Evolutionary conservation across 2,797 vertebrate genomes (phyloP).

Genomic region (Sebastes matsubarae): DNA sequence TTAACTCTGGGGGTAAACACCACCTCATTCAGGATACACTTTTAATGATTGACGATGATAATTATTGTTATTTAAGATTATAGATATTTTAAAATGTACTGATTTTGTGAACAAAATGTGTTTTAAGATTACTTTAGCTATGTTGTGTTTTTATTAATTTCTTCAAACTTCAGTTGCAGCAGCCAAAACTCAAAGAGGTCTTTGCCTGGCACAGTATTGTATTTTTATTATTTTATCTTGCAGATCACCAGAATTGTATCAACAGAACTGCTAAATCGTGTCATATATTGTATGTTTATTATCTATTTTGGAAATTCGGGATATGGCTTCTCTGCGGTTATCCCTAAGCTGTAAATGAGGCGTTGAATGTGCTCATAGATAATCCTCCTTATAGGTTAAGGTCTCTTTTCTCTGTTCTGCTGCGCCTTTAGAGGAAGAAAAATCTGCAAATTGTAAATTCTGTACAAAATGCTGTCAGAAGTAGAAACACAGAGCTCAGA

Average conservation of each 20-base stretch:
- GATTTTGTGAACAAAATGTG: slow-evolving; percentile 71
- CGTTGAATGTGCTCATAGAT: slow-evolving; percentile 76
- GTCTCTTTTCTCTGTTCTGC: slow-evolving; percentile 52
- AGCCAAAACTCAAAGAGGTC: slow-evolving; percentile 63
- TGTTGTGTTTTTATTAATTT: slow-evolving; percentile 36
- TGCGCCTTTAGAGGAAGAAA: slow-evolving; percentile 56
- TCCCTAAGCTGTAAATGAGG: slow-evolving; percentile 73
- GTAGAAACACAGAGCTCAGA: slow-evolving; percentile 81
- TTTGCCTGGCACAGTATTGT: slow-evolving; percentile 77
- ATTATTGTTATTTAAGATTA: slow-evolving; percentile 73
- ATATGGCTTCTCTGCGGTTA: slow-evolving; percentile 69
- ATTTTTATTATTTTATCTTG: slow-evolving; percentile 69
- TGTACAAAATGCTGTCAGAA: slow-evolving; percentile 85
- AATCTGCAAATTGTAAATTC: slow-evolving; percentile 85
- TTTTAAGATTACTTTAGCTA: slow-evolving; percentile 68
- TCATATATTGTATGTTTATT: slow-evolving; percentile 66
- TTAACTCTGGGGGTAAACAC: slow-evolving; percentile 63
- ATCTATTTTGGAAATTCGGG: slow-evolving; percentile 70
- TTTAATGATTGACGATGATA: slow-evolving; percentile 55
- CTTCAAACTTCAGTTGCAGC: slow-evolving; percentile 62
- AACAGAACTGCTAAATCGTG: slow-evolving; percentile 63
- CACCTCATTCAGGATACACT: slow-evolving; percentile 68
- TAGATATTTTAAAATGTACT: slow-evolving; percentile 66
- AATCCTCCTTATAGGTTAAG: slow-evolving; percentile 58
- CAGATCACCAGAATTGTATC: slow-evolving; percentile 67